Conservation (phyloP, 2,797 vertebrate species). For the Myiothlypis chrysogaster region DNA sequence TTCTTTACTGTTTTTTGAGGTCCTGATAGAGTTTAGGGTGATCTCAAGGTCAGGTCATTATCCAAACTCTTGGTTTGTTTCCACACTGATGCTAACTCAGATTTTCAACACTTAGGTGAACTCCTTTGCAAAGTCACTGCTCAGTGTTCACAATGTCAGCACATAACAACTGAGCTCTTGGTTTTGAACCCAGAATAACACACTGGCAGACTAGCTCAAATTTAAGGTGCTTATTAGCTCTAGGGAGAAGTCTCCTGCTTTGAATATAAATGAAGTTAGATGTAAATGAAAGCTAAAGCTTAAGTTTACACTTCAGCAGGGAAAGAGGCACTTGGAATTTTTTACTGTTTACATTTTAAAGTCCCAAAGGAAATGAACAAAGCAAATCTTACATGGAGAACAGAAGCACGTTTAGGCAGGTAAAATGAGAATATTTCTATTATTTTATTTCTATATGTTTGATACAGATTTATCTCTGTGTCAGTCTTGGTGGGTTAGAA, state of each 20-base stretch:
- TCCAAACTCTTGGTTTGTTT: neutral
- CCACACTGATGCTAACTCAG: neutral
- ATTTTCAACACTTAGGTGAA: neutral
- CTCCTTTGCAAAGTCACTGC: neutral
- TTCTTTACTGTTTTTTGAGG: neutral
- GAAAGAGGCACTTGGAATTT: neutral
- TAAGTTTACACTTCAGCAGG: neutral
- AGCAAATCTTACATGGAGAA: neutral
- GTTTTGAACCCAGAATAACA: neutral
- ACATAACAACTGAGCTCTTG: neutral
- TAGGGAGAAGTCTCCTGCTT: neutral
- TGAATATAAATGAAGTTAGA: neutral
- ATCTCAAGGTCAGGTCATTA: neutral
- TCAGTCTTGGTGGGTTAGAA: neutral
- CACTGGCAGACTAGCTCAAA: neutral
- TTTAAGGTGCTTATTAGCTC: neutral
- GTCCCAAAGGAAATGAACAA: neutral
- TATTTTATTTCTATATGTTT: neutral
- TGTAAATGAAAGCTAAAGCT: neutral
- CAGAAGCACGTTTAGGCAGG: neutral
- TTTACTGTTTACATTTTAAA: neutral
- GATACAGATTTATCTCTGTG: neutral
- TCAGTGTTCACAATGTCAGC: neutral
- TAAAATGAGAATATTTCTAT: neutral
- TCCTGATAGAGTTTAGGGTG: neutral